Percentiles rank a stretch among this genome's conserved stretches.
Conservation (phyloP, 2,113 vertebrate genomes). For the Pionites leucogaster region DNA sequence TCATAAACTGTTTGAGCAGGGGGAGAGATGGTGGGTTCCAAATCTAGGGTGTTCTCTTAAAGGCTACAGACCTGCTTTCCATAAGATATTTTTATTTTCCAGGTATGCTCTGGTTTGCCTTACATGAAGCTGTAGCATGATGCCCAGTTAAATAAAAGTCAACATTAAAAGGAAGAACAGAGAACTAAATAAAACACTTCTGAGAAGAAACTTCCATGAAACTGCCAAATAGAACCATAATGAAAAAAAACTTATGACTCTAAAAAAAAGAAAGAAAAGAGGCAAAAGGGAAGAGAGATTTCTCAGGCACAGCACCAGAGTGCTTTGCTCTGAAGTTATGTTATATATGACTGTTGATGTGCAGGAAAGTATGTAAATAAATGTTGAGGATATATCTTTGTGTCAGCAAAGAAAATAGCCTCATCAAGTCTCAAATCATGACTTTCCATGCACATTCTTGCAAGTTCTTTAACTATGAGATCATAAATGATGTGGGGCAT, state of each 20-base stretch:
- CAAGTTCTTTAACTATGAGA: neutral
- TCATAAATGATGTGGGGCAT: neutral
- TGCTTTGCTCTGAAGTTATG: neutral
- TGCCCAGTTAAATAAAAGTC: neutral
- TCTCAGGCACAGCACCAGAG: neutral
- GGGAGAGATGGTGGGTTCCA: neutral
- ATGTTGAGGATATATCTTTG: neutral
- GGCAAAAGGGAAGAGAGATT: neutral
- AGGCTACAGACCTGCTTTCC: neutral
- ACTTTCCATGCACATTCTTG: neutral
- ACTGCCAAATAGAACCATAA: neutral
- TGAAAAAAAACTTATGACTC: neutral
- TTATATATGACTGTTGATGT: neutral
- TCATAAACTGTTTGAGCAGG: neutral
- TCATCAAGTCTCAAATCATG: neutral
- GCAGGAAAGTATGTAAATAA: conserved; percentile 21
- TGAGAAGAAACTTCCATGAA: neutral
- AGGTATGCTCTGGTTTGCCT: neutral
- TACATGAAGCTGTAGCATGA: neutral
- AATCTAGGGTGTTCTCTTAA: neutral
- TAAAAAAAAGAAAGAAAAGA: neutral
- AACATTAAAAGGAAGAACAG: neutral
- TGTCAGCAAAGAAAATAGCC: neutral
- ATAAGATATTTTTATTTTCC: neutral
- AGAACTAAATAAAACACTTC: neutral